phyloP scores from a whole-genome alignment of 2,797 vertebrate genomes.

The Eospalax fontanierii region DNA sequence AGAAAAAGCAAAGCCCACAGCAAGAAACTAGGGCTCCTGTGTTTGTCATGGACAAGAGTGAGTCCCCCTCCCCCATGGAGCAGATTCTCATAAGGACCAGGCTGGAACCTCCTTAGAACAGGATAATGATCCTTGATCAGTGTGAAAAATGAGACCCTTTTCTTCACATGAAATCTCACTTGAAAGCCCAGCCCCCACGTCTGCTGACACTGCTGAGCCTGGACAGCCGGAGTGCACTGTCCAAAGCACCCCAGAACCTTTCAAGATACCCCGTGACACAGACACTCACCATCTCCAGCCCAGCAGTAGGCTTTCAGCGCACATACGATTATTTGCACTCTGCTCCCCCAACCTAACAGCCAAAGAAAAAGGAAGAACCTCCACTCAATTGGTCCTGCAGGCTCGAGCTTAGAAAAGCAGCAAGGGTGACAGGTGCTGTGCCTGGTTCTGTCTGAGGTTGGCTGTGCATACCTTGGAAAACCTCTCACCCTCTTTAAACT shows the following conservation, averaged over 20 bases:
- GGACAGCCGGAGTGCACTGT: neutral
- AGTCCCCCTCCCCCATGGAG: neutral
- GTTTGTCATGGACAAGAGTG: fast-evolving
- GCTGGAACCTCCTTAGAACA: too few relatives aligned
- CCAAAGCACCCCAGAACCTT: neutral
- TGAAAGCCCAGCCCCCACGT: neutral
- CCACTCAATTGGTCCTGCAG: neutral
- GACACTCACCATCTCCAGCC: neutral
- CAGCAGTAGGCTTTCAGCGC: neutral
- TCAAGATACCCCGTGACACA: neutral
- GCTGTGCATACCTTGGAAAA: neutral
- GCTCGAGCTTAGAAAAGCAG: neutral
- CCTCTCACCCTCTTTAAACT: neutral
- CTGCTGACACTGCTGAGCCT: neutral
- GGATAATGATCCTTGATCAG: neutral
- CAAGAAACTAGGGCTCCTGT: fast-evolving
- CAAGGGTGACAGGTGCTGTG: neutral
- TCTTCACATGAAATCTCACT: conserved; percentile 1
- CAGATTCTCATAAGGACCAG: neutral
- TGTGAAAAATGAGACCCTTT: conserved; percentile 20
- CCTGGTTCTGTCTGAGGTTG: neutral
- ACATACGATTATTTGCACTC: neutral
- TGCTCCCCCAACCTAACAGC: neutral
- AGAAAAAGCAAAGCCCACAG: fast-evolving
- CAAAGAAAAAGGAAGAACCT: neutral